Evolutionary conservation across 1,140 invertebrate genomes (phyloP), one percentile per base, ranked within the genome.

Genomic region (Rhizoglyphus robini): DNA sequence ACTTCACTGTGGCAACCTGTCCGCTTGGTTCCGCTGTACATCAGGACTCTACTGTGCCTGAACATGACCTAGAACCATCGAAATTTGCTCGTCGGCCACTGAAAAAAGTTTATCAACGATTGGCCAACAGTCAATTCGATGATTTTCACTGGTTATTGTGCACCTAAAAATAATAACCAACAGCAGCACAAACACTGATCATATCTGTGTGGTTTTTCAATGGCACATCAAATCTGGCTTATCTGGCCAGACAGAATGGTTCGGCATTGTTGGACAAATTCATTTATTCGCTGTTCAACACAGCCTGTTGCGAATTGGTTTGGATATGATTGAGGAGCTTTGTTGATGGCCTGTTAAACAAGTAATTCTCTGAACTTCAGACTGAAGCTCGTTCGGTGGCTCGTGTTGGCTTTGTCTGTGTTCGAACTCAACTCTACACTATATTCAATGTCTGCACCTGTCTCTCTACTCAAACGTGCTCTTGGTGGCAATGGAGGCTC

Each of bases 21-120:
- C 48, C 48, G 3, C 13, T 23, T 25, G 13, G 20, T 20, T 3
- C 48, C 11, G 13, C 23, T 25, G 23, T 27, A 51, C 23, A 51
- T 3, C 11, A 51, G 23, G 23, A 20, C 23, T 11, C 58, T 27
- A 38, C 15, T 20, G 92, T 96, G 83, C 96, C 96, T 4, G 96
- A 98, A 72, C 95, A 99, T 77, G 94, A 98, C 77, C 79, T 99
- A 4, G 94, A 99, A 73, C 96, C 96, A 32, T 96, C 96, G 27
- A 81, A 90, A 68, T 99, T 99, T 75, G 88, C 90, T 65, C 80
- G 90, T 20, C 81, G 85, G 63, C 96, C 94, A 3, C 77, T 99
- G 0, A 86, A 96, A 73, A n/a, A 82, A 88, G 69, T 79, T 98
- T 4, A 77, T 99, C 0, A 87, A 86, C 74, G 87, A 92, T 76